Percentiles rank a stretch among this genome's conserved stretches.
Evolutionary conservation across 2,113 vertebrate species (phyloP).

Genomic region (cattle (Bos taurus)): ARS-UCD2.0 NC_037329.1:131701001-131701500

Average conservation of each 20-base stretch:
- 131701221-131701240: background rate
- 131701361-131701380: slow-evolving; percentile 66
- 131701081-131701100: background rate
- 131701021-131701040: background rate
- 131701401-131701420: slow-evolving; percentile 38
- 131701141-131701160: background rate
- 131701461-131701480: background rate
- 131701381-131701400: slow-evolving; percentile 40
- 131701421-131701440: slow-evolving; percentile 43
- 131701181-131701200: background rate
- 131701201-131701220: background rate
- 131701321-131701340: slow-evolving; percentile 79
- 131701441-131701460: background rate
- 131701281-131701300: background rate
- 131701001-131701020: background rate
- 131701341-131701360: slow-evolving; percentile 72
- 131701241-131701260: background rate
- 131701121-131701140: background rate
- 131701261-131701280: background rate
- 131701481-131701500: background rate
- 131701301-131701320: slow-evolving; percentile 65
- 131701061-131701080: background rate
- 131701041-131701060: background rate
- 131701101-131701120: background rate
- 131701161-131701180: background rate